Evolutionary conservation across 2,888 invertebrate species (phyloP).

Genomic region (Theretra japonica): DNA sequence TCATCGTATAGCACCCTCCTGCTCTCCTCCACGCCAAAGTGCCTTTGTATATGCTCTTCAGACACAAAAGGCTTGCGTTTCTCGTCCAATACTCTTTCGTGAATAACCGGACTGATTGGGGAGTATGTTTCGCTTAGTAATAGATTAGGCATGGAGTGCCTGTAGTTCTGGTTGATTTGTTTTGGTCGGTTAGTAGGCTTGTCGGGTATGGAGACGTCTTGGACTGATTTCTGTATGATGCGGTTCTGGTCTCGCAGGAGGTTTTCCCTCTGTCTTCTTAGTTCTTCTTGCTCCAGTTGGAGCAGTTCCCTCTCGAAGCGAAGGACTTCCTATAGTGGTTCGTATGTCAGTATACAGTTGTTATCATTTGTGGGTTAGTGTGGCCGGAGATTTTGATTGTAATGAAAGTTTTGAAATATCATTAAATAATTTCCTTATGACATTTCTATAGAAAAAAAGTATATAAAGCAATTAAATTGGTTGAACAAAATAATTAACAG

Average conservation of each 20-base stretch:
- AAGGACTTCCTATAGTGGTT: constrained; percentile 85
- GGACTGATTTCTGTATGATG: constrained; percentile 86
- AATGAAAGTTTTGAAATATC: too few species aligned
- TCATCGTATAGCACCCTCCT: constrained; percentile 71
- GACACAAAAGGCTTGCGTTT: constrained; percentile 77
- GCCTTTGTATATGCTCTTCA: constrained; percentile 77
- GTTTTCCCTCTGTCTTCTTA: constrained; percentile 90
- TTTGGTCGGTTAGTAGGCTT: constrained; percentile 65
- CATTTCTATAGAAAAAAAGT: neutral
- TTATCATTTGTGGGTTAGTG: neutral
- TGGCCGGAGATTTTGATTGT: constrained; percentile 5
- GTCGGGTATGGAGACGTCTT: constrained; percentile 82
- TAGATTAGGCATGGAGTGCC: constrained; percentile 82
- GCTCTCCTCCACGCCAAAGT: constrained; percentile 78
- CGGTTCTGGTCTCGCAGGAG: constrained; percentile 87
- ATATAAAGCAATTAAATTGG: neutral
- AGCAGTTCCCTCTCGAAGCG: constrained; percentile 91
- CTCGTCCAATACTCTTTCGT: constrained; percentile 64
- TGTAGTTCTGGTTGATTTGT: constrained; percentile 59
- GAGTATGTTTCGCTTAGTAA: constrained; percentile 67
- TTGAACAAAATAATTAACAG: neutral
- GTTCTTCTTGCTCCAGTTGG: constrained; percentile 91
- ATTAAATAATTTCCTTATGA: neutral
- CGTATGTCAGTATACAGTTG: neutral
- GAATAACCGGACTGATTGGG: constrained; percentile 50